phyloP scores from a whole-genome alignment of 2,888 invertebrate genomes.

The Cantharis rufa region DNA sequence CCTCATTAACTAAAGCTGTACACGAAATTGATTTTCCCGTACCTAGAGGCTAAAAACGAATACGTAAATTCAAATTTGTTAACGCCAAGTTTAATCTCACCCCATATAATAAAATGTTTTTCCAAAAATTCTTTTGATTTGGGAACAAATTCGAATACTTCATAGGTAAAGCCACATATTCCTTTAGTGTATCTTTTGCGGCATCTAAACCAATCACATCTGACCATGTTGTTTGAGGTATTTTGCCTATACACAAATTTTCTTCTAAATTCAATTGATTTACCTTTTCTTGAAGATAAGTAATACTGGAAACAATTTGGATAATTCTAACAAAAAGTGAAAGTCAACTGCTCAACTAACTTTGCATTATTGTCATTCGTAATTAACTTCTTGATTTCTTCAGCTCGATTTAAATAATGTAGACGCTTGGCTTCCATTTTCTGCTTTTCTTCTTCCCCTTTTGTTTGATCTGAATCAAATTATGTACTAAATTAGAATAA shows the following conservation, averaged over 20 bases:
- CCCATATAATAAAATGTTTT: slow-evolving; percentile 95
- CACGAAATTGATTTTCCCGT: slow-evolving; percentile 99
- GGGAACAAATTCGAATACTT: slow-evolving; percentile 98
- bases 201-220: slow-evolving; percentile 97
- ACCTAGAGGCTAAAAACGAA: slow-evolving; percentile 80
- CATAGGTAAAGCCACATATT: slow-evolving; percentile 98
- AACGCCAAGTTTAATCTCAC: slow-evolving; percentile 54
- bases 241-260: slow-evolving; percentile 86
- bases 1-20: slow-evolving; percentile 99
- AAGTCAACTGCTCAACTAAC: slow-evolving; percentile 47
- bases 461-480: background rate
- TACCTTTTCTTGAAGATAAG: slow-evolving; percentile 97
- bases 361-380: slow-evolving; percentile 70
- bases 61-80: background rate
- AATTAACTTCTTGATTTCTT: background rate
- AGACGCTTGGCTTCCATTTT: background rate
- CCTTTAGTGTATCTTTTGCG: slow-evolving; percentile 97
- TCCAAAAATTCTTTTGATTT: slow-evolving; percentile 98
- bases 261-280: slow-evolving; percentile 89
- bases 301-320: slow-evolving; percentile 58
- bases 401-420: background rate
- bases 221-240: slow-evolving; percentile 96
- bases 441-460: background rate
- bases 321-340: slow-evolving; percentile 15
- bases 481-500: background rate